Base-by-base conservation (phyloP, 2,797 vertebrate genomes). In the Poecilia gillii region DNA sequence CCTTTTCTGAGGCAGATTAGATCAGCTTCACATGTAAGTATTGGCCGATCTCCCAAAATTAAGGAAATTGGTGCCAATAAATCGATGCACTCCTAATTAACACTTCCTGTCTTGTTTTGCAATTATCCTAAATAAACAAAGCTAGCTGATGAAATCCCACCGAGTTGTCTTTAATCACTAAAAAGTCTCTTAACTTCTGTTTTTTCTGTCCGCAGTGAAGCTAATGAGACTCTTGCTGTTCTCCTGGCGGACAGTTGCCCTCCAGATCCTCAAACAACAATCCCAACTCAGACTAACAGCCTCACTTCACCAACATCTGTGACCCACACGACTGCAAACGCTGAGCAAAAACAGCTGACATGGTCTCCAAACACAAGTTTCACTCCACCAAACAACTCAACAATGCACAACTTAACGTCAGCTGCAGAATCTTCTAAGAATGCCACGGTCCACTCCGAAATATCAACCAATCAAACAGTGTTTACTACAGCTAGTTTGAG, bases 171-270 rank as follows among this genome's bases (percentile, higher is more conserved):
- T n/a, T 23, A 66, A 39, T 9, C 9, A 39, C 33, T 39, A 25
- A 64, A 49, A 14, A 25, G 33, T 36, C 4, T 62, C 8, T 66
- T 23, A 16, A 20, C 20, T 28, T 53, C n/a, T 31, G 13, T 43
- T 68, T 25, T 31, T 36, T 62, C 85, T 59, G 47, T 43, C 79
- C 36, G 68, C 53, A 95, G 94, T 83, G 9, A 85, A 1, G n/a
- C 16, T 13, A 82, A 77, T 33, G 77, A 93, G 64, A 93, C 46
- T 0, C 74, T 90, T 36, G 90, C 89, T 74, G 84, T 94, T 75
- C 86, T 94, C 77, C 74, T 95, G 79, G 87, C 39, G 45, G 90
- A 93, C 33, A 86, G 72, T 39, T 95, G 93, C 76, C 43, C 80
- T 9, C 9, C 28, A 2, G 74, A 33, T 20, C 77, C 25, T n/a